Conservation (phyloP, 1,140 invertebrate species). For the Batillaria attramentaria region DNA sequence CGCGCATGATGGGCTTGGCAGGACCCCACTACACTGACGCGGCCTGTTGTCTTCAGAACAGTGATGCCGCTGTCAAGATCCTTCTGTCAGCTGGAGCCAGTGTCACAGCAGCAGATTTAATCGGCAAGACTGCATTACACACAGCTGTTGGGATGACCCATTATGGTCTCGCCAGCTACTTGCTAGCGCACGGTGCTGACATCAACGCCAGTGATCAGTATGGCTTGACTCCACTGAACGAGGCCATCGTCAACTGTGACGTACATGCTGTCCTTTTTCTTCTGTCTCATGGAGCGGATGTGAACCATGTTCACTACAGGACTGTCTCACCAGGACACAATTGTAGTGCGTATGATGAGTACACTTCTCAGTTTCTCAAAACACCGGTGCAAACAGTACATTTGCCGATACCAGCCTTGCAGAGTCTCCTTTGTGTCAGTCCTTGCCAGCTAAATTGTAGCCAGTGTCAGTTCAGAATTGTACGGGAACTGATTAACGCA, state of each 20-base stretch:
- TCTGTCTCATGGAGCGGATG: slow-evolving; percentile 32
- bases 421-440: slow-evolving; percentile 23
- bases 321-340: slow-evolving; percentile 32
- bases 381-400: slow-evolving; percentile 29
- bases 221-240: slow-evolving; percentile 48
- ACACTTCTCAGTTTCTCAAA: slow-evolving; percentile 37
- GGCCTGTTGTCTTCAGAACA: slow-evolving; percentile 19
- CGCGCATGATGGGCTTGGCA: slow-evolving; percentile 34
- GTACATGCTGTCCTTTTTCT: slow-evolving; percentile 31
- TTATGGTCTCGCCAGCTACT: slow-evolving; percentile 34
- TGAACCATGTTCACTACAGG: slow-evolving; percentile 29
- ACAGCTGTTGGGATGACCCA: slow-evolving; percentile 41
- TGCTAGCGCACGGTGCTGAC: slow-evolving; percentile 30
- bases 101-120: slow-evolving; percentile 27
- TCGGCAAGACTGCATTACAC: slow-evolving; percentile 39
- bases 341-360: slow-evolving; percentile 32
- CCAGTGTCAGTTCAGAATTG: slow-evolving; percentile 16
- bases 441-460: slow-evolving; percentile 15
- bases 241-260: slow-evolving; percentile 37
- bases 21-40: slow-evolving; percentile 42
- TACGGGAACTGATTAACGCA: slow-evolving; percentile 41
- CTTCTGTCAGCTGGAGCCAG: not conserved
- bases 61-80: not conserved
- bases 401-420: slow-evolving; percentile 38
- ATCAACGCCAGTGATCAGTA: slow-evolving; percentile 40